Base-by-base conservation (phyloP, 2,797 vertebrate species). In the Sebastes oblongus region DNA sequence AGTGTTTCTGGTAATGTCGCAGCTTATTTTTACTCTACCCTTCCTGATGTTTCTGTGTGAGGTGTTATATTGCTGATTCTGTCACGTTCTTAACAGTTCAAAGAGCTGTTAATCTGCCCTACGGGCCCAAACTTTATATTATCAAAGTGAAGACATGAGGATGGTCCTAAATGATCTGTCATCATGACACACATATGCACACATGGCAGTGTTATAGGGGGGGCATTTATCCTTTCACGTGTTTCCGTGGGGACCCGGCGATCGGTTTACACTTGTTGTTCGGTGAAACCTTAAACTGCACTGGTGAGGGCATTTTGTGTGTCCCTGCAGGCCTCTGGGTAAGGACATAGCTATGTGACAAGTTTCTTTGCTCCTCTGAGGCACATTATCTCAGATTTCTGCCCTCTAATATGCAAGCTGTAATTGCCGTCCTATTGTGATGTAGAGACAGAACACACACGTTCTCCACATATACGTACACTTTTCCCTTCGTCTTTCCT, bases 371-470 rank as follows among this genome's bases (percentile, higher is more conserved):
- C 66, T 75, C 52, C 18, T 81, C 34, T 32, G 67, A 36, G 34
- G 72, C 58, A 18, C 81, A 80, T 82, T 71, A 29, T 78, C 84
- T 92, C 84, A 72, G 77, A 81, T 91, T 91, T 85, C 91, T n/a
- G 8, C 46, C 60, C 22, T 74, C 30, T 61, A 25, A 78, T 69
- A 65, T 54, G 66, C 9, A 58, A 69, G 77, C 79, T 66, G 67
- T 82, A 74, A 84, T 86, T 67, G 66, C 42, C 3, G 5, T 5
- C 24, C 72, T 55, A 86, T 88, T 88, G 86, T 86, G 27, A 29
- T 25, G 69, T 27, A 39, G 11, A 34, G 46, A 81, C 74, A 60
- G 42, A 66, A 64, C 56, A 72, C 67, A 10, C 42, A 9, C 16
- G 12, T n/a, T 67, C 20, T 70, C 22, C 36, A 76, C 71, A 25